These are phyloP conservation scores for Epirrhoe tristata DNA, from an alignment of 2,888 invertebrate genomes.

Conservation along the genomic window DNA sequence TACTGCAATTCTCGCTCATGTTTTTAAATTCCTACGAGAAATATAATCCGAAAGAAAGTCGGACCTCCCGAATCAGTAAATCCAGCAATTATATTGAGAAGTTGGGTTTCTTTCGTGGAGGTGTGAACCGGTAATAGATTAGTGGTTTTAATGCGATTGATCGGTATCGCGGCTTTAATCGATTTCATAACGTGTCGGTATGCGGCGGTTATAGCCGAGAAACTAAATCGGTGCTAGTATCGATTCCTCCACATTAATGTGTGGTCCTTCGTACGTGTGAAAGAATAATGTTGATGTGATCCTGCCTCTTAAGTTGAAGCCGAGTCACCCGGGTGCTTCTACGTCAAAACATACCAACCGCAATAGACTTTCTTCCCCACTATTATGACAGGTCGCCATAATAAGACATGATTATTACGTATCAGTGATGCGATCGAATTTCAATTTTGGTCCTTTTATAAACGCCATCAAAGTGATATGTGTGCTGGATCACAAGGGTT, in stretches of 20 bases:
- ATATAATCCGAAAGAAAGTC: conserved; percentile 39
- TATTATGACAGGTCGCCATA: conserved; percentile 71
- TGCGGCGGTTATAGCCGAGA: conserved; percentile 58
- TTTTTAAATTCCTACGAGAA: conserved; percentile 42
- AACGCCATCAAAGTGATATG: conserved; percentile 42
- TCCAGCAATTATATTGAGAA: conserved; percentile 49
- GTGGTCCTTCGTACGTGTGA: conserved; percentile 69
- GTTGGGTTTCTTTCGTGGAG: conserved; percentile 51
- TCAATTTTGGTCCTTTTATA: conserved; percentile 60
- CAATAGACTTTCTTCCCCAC: conserved; percentile 55
- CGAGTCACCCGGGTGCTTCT: conserved; percentile 13
- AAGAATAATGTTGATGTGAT: conserved; percentile 55
- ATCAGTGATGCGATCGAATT: conserved; percentile 59
- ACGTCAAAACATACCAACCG: conserved; percentile 33
- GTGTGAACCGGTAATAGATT: conserved; percentile 66
- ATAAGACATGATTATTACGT: conserved; percentile 70
- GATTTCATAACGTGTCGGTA: conserved; percentile 65
- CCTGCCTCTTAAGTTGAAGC: conserved; percentile 43
- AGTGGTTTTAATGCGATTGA: conserved; percentile 64
- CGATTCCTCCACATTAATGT: conserved; percentile 61
- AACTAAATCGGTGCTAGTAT: conserved; percentile 62
- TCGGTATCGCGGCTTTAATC: conserved; percentile 65
- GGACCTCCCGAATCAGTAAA: conserved; percentile 47
- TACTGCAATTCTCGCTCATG: conserved; percentile 52
- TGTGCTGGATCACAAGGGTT: conserved; percentile 41